Evolutionary conservation across 1,140 invertebrate genomes (phyloP).

Genomic region (Hirudo medicinalis): DNA sequence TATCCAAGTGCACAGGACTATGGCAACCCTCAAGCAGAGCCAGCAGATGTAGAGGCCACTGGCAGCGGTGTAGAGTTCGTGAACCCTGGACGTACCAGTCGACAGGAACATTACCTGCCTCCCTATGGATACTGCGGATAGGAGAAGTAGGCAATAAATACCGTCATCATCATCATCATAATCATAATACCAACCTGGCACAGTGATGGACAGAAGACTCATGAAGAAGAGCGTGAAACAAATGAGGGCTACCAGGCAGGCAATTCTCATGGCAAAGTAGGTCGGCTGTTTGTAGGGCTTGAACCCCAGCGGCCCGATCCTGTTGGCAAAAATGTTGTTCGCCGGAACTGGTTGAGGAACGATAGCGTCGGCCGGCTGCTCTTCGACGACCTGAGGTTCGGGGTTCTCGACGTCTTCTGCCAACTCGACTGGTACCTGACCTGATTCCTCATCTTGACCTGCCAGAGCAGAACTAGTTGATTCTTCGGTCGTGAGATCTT

Average conservation of each 20-base stretch:
- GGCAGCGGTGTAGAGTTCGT: conserved; percentile 89
- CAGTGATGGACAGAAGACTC: conserved; percentile 65
- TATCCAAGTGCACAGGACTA: conserved; percentile 67
- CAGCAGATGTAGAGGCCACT: conserved; percentile 86
- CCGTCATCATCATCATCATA: conserved; percentile 4
- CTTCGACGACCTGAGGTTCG: not conserved
- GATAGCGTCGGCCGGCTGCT: conserved; percentile 38
- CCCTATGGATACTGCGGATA: conserved; percentile 59
- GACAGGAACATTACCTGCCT: conserved; percentile 72
- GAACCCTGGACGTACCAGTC: conserved; percentile 54
- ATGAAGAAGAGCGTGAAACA: conserved; percentile 68
- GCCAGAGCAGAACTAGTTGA: conserved; percentile 21
- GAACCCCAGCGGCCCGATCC: conserved; percentile 50
- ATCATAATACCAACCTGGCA: conserved; percentile 51
- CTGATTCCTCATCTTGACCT: not conserved
- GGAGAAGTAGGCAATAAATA: not conserved
- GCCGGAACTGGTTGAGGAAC: conserved; percentile 39
- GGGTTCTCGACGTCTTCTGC: not conserved
- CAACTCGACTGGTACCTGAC: conserved; percentile 16
- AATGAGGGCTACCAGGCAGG: conserved; percentile 51
- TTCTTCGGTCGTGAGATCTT: no score
- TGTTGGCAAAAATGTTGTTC: conserved; percentile 31
- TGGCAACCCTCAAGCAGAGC: conserved; percentile 62
- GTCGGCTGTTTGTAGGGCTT: conserved; percentile 73
- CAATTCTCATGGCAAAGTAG: conserved; percentile 64